phyloP scores from a whole-genome alignment of 2,113 vertebrate genomes.

The Perca schrenkii region DNA sequence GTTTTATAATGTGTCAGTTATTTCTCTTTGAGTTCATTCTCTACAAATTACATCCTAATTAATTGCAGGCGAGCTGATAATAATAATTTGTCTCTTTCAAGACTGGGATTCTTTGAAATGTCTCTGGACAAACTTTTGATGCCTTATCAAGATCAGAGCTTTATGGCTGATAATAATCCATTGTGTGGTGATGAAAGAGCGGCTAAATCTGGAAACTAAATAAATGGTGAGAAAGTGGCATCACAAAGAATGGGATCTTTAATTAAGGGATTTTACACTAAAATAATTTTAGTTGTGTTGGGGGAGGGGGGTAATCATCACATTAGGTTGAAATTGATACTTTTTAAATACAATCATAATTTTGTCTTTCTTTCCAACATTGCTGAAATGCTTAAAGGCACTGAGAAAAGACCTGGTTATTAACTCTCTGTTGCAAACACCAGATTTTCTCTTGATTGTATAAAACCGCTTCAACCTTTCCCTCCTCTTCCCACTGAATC shows the following conservation, averaged over 20 bases:
- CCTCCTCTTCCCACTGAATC: slow-evolving; percentile 24
- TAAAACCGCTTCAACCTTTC: slow-evolving; percentile 1
- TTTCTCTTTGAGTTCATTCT: slow-evolving; percentile 57
- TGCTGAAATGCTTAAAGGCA: slow-evolving; percentile 1
- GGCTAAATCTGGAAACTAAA: slow-evolving; percentile 61
- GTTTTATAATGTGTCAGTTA: slow-evolving; percentile 42
- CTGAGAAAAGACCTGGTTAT: slow-evolving; percentile 13
- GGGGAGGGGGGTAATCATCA: neutral
- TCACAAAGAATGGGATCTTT: slow-evolving; percentile 56
- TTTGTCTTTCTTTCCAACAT: slow-evolving; percentile 11
- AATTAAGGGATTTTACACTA: slow-evolving; percentile 60
- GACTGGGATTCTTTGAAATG: slow-evolving; percentile 69
- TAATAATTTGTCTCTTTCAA: slow-evolving; percentile 59
- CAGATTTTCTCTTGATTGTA: neutral
- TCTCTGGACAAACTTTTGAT: slow-evolving; percentile 68
- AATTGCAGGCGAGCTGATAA: slow-evolving; percentile 63
- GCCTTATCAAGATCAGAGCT: slow-evolving; percentile 65
- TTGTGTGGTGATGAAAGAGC: slow-evolving; percentile 70
- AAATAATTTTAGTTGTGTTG: slow-evolving; percentile 49
- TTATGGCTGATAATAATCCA: slow-evolving; percentile 71
- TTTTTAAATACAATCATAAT: slow-evolving; percentile 3
- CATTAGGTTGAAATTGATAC: slow-evolving; percentile 29
- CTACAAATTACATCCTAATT: slow-evolving; percentile 68
- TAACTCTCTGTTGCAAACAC: slow-evolving; percentile 13
- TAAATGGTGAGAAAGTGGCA: slow-evolving; percentile 68